These are phyloP conservation scores for Poeciliopsis paucimaculata DNA, from an alignment of 2,797 vertebrate species.

Conservation along the genomic window DNA sequence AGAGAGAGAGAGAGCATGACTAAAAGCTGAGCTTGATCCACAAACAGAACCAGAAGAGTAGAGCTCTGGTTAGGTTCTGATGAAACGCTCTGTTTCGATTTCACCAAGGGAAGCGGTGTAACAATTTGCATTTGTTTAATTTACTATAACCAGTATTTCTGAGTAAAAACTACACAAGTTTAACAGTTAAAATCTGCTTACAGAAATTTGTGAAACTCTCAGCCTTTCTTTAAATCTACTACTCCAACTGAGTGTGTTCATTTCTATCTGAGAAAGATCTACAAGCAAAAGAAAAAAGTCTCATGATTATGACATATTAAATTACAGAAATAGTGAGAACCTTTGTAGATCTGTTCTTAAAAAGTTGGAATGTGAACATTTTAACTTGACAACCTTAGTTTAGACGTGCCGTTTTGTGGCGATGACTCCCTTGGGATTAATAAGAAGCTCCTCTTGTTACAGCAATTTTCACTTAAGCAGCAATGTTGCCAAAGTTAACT, in stretches of 20 bases:
- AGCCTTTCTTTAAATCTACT: background rate
- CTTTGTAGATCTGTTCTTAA: background rate
- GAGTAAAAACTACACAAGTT: background rate
- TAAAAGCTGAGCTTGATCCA: constrained; percentile 78
- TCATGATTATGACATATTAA: background rate
- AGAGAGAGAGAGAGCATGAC: constrained; percentile 59
- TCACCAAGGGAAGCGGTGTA: background rate
- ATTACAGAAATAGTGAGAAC: background rate
- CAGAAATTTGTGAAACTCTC: background rate
- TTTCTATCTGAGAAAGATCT: background rate
- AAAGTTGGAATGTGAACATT: background rate
- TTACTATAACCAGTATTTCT: background rate
- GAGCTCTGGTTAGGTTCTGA: constrained; percentile 2
- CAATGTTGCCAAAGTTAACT: background rate
- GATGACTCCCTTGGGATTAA: background rate
- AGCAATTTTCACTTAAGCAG: background rate
- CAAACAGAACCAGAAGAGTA: constrained; percentile 28
- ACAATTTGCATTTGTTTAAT: background rate
- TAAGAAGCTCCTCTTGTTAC: background rate
- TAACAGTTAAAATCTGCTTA: background rate
- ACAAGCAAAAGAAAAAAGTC: background rate
- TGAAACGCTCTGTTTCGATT: background rate
- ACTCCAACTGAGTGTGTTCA: background rate
- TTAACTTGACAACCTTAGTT: background rate
- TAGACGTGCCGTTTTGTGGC: background rate